Percentiles rank a stretch among this genome's conserved stretches.
These are phyloP conservation scores for Dicerorhinus sumatrensis DNA, from an alignment of 2,113 vertebrate genomes.

Conservation along the genomic window DNA sequence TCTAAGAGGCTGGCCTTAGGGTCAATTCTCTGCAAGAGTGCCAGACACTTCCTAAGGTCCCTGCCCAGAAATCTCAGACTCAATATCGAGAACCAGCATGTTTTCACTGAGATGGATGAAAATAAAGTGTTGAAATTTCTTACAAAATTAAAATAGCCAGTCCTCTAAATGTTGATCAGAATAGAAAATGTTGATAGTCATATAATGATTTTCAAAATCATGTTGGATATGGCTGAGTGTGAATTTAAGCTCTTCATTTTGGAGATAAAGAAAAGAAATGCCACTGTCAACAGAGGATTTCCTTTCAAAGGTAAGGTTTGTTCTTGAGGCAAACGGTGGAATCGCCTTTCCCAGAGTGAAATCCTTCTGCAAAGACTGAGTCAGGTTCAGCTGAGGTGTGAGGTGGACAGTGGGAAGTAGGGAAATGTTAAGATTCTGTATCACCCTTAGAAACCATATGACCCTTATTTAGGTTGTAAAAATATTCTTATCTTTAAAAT, in stretches of 20 bases:
- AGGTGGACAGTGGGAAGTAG: accelerated
- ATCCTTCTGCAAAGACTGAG: not conserved
- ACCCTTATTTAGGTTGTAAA: not conserved
- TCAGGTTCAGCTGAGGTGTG: not conserved
- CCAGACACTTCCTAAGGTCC: not conserved
- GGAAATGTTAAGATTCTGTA: not conserved
- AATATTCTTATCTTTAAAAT: not conserved
- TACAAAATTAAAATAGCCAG: not conserved
- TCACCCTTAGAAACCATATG: not conserved
- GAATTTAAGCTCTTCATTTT: not conserved
- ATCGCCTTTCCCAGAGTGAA: not conserved
- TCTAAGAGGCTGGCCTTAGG: not conserved
- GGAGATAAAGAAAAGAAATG: not conserved
- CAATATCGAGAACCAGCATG: not conserved
- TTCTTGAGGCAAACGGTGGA: not conserved
- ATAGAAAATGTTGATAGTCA: not conserved
- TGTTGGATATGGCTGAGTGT: not conserved
- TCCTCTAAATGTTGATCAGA: not conserved
- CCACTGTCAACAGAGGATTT: not conserved
- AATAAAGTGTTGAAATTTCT: not conserved
- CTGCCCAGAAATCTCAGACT: not conserved
- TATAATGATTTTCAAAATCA: not conserved
- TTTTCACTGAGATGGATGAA: slow-evolving; percentile 2
- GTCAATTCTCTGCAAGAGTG: not conserved
- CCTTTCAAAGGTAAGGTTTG: no score